Conservation (phyloP, 2,113 vertebrate species). For the Origma solitaria region DNA sequence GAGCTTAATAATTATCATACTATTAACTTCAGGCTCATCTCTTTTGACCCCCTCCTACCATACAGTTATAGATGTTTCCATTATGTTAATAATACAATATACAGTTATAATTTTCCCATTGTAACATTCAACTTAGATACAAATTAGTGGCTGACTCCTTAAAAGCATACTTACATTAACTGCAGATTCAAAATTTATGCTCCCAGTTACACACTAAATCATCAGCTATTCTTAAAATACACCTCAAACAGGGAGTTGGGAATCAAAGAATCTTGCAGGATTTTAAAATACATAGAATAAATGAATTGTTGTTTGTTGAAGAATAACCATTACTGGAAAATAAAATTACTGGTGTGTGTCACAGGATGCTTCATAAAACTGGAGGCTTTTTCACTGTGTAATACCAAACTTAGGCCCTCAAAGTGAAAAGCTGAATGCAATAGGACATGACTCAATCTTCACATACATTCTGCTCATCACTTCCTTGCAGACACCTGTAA, state of each 20-base stretch:
- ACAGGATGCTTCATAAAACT: background rate
- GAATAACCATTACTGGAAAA: background rate
- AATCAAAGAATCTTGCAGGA: background rate
- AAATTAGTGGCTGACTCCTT: background rate
- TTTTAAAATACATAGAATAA: background rate
- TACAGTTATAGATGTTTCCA: background rate
- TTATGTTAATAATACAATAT: background rate
- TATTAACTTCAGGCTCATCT: background rate
- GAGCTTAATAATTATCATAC: background rate
- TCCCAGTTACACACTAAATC: background rate
- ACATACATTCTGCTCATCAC: background rate
- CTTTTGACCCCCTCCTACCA: background rate
- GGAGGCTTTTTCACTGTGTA: background rate
- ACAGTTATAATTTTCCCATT: background rate
- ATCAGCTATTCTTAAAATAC: background rate
- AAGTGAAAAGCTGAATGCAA: background rate
- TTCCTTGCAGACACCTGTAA: background rate
- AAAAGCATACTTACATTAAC: background rate
- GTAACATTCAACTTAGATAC: background rate
- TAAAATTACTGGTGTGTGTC: background rate
- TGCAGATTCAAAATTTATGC: background rate
- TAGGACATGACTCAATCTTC: background rate
- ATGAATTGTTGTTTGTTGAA: background rate
- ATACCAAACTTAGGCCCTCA: background rate
- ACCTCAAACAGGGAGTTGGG: fast-evolving